These are phyloP conservation scores for Neoniphon sammara DNA, from an alignment of 2,797 vertebrate species.

Conservation along the genomic window DNA sequence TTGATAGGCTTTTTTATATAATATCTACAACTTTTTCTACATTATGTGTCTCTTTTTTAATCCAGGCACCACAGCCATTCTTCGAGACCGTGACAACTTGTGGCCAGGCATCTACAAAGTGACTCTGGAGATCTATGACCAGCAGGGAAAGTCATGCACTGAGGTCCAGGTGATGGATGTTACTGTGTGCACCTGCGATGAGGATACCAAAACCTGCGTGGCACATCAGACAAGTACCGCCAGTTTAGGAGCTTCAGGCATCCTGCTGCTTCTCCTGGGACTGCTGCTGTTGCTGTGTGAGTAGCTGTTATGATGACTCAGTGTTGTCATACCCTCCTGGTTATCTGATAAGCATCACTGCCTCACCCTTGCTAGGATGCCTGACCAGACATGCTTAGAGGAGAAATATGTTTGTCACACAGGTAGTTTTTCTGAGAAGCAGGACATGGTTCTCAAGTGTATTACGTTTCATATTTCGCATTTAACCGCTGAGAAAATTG, in stretches of 20 bases:
- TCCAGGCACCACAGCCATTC: constrained; percentile 76
- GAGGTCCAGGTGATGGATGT: constrained; percentile 70
- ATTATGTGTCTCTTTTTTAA: neutral
- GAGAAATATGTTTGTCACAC: neutral
- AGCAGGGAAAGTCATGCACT: constrained; percentile 77
- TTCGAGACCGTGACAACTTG: constrained; percentile 65
- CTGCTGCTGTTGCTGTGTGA: constrained; percentile 84
- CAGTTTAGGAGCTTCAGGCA: constrained; percentile 66
- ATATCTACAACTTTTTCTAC: neutral
- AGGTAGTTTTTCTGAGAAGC: neutral
- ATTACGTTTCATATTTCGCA: neutral
- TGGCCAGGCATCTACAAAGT: constrained; percentile 80
- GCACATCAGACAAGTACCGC: rapidly evolving
- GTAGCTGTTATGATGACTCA: constrained; percentile 35
- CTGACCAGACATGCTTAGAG: neutral
- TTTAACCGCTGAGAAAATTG: neutral
- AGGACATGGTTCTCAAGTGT: neutral
- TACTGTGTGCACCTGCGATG: constrained; percentile 74
- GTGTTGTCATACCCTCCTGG: neutral
- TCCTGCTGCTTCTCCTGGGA: constrained; percentile 80
- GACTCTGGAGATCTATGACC: constrained; percentile 74
- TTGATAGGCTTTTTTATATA: too few species aligned
- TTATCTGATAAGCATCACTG: neutral
- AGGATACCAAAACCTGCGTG: constrained; percentile 44
- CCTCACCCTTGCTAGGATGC: neutral